Conservation (phyloP, 2,113 vertebrate species). For the Cnemophilus loriae region DNA sequence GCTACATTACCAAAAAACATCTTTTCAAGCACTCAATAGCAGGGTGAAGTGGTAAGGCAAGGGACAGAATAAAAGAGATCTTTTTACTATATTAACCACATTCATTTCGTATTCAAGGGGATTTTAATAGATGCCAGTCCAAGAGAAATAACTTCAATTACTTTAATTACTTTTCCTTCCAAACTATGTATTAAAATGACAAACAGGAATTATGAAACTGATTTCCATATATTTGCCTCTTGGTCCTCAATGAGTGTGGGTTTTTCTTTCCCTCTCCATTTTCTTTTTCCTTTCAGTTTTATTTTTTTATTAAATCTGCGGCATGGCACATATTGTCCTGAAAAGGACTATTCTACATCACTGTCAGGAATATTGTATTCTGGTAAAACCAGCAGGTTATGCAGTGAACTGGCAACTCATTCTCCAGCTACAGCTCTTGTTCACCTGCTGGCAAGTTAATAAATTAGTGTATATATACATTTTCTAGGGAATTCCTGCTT, state of each 20-base stretch:
- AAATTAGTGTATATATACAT: neutral
- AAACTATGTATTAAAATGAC: conserved; percentile 34
- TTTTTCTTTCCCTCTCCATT: neutral
- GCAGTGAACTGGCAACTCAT: neutral
- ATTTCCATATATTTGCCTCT: conserved; percentile 12
- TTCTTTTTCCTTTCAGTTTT: neutral
- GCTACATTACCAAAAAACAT: neutral
- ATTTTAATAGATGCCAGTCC: conserved; percentile 35
- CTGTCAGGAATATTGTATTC: neutral
- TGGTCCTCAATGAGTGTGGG: neutral
- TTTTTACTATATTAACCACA: conserved; percentile 16
- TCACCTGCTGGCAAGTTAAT: neutral
- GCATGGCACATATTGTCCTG: neutral
- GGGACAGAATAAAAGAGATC: neutral
- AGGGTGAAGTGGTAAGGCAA: neutral
- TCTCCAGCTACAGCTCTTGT: neutral
- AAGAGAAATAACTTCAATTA: conserved; percentile 59
- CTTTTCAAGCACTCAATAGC: neutral
- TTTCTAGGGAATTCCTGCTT: neutral
- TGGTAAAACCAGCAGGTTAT: neutral
- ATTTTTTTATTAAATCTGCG: neutral
- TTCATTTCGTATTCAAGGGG: conserved; percentile 19
- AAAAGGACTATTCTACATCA: neutral
- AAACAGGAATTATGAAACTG: conserved; percentile 8
- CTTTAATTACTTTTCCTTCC: conserved; percentile 60